Evolutionary conservation across 2,113 vertebrate genomes (phyloP).

Genomic region (Tetrax tetrax): DNA sequence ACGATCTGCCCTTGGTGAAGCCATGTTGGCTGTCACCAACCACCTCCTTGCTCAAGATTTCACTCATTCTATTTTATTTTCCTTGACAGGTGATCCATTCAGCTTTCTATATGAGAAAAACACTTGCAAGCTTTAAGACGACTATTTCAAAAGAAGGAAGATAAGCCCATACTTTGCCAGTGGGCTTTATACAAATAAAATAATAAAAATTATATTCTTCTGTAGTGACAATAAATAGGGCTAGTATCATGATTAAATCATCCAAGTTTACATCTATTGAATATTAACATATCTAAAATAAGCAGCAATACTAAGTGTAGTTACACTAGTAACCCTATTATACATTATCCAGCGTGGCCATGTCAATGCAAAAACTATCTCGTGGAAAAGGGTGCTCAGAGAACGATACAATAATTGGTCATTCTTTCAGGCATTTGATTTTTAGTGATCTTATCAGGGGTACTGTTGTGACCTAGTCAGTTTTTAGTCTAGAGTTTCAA

Average conservation of each 20-base stretch:
- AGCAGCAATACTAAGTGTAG: background rate
- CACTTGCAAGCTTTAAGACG: background rate
- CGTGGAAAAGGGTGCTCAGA: background rate
- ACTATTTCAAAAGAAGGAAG: background rate
- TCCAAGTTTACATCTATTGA: background rate
- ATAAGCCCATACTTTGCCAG: background rate
- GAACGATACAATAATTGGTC: background rate
- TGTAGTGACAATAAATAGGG: background rate
- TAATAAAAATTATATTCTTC: background rate
- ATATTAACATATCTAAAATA: background rate
- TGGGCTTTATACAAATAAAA: background rate
- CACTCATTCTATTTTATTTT: background rate
- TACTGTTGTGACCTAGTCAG: background rate
- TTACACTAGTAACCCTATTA: background rate
- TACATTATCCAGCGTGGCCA: background rate
- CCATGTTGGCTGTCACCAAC: no score
- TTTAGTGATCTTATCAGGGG: background rate
- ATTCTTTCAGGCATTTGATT: background rate
- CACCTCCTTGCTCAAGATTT: no score
- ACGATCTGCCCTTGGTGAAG: no score
- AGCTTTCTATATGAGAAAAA: background rate
- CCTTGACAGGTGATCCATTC: background rate
- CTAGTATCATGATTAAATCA: background rate
- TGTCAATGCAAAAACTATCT: background rate
- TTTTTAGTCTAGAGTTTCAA: background rate